Evolutionary conservation across 1,140 invertebrate species (phyloP), one percentile per base, ranked within the genome.

Genomic region (Nixonia krombeini): DNA sequence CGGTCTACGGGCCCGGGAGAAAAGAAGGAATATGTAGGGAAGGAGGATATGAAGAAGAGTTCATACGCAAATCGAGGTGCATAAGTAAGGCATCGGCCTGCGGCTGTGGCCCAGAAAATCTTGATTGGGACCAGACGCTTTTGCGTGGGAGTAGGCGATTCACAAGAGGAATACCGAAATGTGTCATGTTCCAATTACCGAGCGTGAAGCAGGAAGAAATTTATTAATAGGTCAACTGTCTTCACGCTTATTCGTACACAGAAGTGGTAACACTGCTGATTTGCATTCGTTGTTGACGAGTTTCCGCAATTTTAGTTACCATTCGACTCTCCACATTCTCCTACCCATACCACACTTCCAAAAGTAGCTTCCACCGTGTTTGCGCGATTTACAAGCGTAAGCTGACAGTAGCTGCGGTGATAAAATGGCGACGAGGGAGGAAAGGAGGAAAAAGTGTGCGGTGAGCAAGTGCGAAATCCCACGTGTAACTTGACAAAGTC

Each of bases 81-180:
- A 56, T 10, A 53, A 53, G 42, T 47, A 47, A 52, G 49, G 53
- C 56, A 59, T 35, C 12, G 58, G 49, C 58, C n/a, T n/a, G n/a
- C n/a, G n/a, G n/a, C n/a, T n/a, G n/a, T n/a, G 52, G 53, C 69
- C 63, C 63, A 67, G 69, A 71, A 71, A 71, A 44, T 44, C 10
- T 23, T 29, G 37, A 28, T 18, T 12, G 7, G 38, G 35, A 47
- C 29, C 35, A 50, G 40, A 47, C 45, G 49, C 46, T 63, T 64
- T 64, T 68, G 69, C 69, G 69, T 72, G 64, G 69, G 69, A 72
- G 58, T n/a, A n/a, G n/a, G n/a, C n/a, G n/a, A n/a, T n/a, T n/a
- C n/a, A n/a, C n/a, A n/a, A n/a, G n/a, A n/a, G n/a, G n/a, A n/a
- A n/a, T n/a, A n/a, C n/a, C n/a, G n/a, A n/a, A 28, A 18, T 46